Percentiles rank a stretch among this genome's conserved stretches.
Conservation (phyloP, 2,113 vertebrate genomes). For the Ciconia boyciana region DNA sequence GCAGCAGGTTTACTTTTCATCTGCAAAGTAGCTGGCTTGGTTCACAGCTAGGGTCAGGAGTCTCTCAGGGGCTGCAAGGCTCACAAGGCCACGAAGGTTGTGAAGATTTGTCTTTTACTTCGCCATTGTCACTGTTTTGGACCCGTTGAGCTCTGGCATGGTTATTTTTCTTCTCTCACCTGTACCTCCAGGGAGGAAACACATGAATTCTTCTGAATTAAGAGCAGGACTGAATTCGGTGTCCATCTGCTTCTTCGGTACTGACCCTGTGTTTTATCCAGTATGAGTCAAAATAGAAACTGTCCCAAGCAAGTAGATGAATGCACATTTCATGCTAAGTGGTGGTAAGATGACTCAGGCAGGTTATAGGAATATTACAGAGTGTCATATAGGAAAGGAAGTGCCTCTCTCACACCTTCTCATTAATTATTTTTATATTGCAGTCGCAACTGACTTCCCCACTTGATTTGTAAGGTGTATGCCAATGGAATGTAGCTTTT, state of each 20-base stretch:
- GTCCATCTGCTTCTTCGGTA: not conserved
- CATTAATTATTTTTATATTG: not conserved
- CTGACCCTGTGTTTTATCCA: fast-evolving
- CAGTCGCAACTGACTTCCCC: not conserved
- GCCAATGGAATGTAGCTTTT: not conserved
- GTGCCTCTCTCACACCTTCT: not conserved
- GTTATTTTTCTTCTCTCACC: not conserved
- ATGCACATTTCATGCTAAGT: not conserved
- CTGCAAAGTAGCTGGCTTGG: not conserved
- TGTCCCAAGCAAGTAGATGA: not conserved
- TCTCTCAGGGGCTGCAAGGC: not conserved
- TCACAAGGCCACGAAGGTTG: not conserved
- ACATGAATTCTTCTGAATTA: not conserved
- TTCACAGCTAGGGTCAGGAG: not conserved
- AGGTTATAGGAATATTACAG: not conserved
- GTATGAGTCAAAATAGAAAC: not conserved
- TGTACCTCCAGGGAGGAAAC: not conserved
- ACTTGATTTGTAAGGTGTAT: not conserved
- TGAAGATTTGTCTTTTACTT: not conserved
- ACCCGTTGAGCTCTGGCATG: not conserved
- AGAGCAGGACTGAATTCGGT: not conserved
- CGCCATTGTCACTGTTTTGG: not conserved
- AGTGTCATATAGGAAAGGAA: not conserved
- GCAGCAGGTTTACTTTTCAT: not conserved
- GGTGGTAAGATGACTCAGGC: not conserved